phyloP scores from a whole-genome alignment of 2,797 vertebrate genomes.

The Typhlichthys eigenmanni region DNA sequence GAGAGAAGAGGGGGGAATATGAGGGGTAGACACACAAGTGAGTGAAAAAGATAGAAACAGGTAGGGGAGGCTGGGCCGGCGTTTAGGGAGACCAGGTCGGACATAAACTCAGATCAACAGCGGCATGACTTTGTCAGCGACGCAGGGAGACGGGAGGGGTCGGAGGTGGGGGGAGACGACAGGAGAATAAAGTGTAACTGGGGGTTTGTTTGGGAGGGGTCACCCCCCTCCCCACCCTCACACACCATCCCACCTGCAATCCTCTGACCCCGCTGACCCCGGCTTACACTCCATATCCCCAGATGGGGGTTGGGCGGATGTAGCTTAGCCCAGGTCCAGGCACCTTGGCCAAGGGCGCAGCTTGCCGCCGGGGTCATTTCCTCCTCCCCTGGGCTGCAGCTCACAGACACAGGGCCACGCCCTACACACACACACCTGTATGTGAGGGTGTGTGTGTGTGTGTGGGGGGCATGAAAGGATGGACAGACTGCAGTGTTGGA shows the following conservation, averaged over 20 bases:
- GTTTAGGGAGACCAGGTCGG: constrained; percentile 33
- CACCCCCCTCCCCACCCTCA: constrained; percentile 43
- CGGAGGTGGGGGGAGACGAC: constrained; percentile 59
- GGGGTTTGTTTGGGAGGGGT: constrained; percentile 75
- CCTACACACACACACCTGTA: constrained; percentile 24
- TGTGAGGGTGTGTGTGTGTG: neutral
- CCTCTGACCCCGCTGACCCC: constrained; percentile 29
- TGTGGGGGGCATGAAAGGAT: constrained; percentile 18
- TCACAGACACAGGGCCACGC: constrained; percentile 46
- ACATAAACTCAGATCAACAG: constrained; percentile 21
- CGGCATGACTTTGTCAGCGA: constrained; percentile 41
- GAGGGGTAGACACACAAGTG: neutral
- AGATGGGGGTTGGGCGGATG: constrained; percentile 51
- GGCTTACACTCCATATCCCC: constrained; percentile 65
- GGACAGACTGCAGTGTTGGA: constrained; percentile 33
- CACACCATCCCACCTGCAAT: constrained; percentile 39
- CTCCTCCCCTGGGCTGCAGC: constrained; percentile 36
- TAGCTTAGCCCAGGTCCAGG: constrained; percentile 53
- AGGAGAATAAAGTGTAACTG: constrained; percentile 73
- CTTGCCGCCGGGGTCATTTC: constrained; percentile 74
- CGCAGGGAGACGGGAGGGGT: constrained; percentile 35
- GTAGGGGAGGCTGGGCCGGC: neutral
- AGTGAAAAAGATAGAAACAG: neutral
- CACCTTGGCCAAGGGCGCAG: constrained; percentile 76
- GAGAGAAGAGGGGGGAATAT: no score